Percentiles rank a stretch among this genome's conserved stretches.
phyloP scores from a whole-genome alignment of 2,888 invertebrate genomes.

The Eupithecia subumbrata region DNA sequence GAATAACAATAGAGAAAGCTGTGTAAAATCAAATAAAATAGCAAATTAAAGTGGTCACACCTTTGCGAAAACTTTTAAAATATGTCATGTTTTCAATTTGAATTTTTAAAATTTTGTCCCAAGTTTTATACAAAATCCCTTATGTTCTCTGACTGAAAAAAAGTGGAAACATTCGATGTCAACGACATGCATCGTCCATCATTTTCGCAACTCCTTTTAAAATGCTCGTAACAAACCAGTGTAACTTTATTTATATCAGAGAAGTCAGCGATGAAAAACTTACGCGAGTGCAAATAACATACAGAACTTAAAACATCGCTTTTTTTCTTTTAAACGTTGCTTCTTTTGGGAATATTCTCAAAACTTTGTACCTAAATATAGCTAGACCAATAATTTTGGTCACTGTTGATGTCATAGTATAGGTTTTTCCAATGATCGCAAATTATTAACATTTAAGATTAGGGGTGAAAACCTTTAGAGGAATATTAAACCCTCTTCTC shows the following conservation, averaged over 20 bases:
- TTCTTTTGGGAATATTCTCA: neutral
- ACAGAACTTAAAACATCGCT: neutral
- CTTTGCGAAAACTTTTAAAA: neutral
- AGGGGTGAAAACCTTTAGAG: no score
- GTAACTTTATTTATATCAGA: conserved; percentile 4
- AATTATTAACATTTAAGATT: neutral
- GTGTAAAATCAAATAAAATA: neutral
- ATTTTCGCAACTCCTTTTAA: conserved; percentile 62
- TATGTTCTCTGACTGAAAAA: conserved; percentile 48
- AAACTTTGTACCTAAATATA: neutral
- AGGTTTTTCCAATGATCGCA: neutral
- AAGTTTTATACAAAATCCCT: conserved; percentile 46
- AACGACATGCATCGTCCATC: conserved; percentile 75
- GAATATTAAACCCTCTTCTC: neutral
- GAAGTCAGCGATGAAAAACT: conserved; percentile 8
- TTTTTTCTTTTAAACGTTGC: neutral
- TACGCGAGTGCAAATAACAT: neutral
- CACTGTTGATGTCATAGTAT: neutral
- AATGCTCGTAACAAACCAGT: conserved; percentile 62
- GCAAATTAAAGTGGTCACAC: neutral
- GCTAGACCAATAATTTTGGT: neutral
- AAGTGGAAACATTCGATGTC: conserved; percentile 73
- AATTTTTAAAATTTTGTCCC: neutral
- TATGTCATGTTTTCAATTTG: neutral
- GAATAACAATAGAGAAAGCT: neutral